phyloP scores from a whole-genome alignment of 2,797 vertebrate genomes.

The Semotilus atromaculatus region DNA sequence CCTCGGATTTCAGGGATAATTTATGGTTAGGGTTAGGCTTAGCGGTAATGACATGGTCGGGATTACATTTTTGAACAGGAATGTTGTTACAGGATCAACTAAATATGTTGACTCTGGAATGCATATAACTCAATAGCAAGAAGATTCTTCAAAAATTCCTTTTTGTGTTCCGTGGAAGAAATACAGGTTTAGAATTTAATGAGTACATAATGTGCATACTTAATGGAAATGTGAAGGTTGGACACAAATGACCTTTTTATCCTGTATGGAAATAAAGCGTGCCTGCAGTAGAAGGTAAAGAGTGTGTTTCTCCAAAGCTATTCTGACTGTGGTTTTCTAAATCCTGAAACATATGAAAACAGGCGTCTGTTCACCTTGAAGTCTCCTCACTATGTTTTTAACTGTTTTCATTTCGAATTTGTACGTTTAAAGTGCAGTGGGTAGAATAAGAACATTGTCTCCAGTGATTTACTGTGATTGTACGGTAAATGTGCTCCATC shows the following conservation, averaged over 20 bases:
- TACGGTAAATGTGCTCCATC: constrained; percentile 25
- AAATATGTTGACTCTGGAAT: no score
- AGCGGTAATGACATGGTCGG: no score
- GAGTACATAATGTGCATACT: no score
- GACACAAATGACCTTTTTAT: background rate
- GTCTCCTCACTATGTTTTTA: background rate
- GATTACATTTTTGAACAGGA: background rate
- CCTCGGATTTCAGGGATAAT: background rate
- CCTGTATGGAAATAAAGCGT: background rate
- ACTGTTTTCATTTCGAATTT: background rate
- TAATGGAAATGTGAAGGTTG: background rate
- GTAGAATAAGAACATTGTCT: constrained; percentile 14
- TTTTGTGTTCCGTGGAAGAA: background rate
- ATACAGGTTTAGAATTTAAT: background rate
- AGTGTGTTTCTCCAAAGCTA: background rate
- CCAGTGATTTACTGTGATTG: constrained; percentile 10
- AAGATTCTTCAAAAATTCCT: background rate
- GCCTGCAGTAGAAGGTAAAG: background rate
- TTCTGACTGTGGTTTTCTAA: background rate
- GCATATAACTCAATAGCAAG: background rate
- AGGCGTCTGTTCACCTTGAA: background rate
- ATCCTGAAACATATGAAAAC: background rate
- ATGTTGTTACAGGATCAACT: background rate
- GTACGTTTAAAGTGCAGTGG: background rate
- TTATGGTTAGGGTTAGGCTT: background rate